Evolutionary conservation across 2,888 invertebrate genomes (phyloP), one percentile per base, ranked within the genome.

Genomic region (Stomorhina lunata): DNA sequence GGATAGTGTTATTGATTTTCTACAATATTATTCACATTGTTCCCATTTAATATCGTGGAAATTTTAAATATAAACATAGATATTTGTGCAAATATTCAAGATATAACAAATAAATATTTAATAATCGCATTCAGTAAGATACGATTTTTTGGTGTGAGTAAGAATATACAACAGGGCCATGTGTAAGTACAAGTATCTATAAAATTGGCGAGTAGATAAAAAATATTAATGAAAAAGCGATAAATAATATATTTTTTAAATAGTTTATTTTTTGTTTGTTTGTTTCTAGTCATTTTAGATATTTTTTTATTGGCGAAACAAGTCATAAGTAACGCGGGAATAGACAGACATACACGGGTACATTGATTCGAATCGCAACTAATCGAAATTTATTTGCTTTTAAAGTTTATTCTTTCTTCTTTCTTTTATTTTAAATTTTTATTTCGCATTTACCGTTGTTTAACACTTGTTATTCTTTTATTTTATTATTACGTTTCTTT

Each of bases 401-500:
- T 50, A 17, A 43, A 20, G 15, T 20, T 37, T 50, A 27, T 2
- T n/a, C 7, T 43, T 61, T 15, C 10, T 43, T 43, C 43, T 43
- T 3, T 20, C 15, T 32, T 43, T 15, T 12, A 22, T 32, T 22
- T 40, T n/a, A 12, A 17, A 53, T 15, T 55, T 55, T 43, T 25
- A 27, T 22, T 63, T 50, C 5, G 37, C 32, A 55, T 75, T 34
- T 75, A 75, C 75, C 75, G 75, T 65, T 75, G 32, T 25, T 27
- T 55, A 34, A n/a, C 65, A 57, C 65, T 76, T 71, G 59, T 71
- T 29, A 71, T 50, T 27, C 7, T 3, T 29, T 50, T 40, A 37
- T 20, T 37, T 32, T 65, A 20, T 17, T 17, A n/a, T 25, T n/a
- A n/a, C n/a, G n/a, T n/a, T n/a, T n/a, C n/a, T n/a, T n/a, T n/a